These are phyloP conservation scores for Anastatus disparis DNA, from an alignment of 1,140 invertebrate genomes.

Conservation along the genomic window DNA sequence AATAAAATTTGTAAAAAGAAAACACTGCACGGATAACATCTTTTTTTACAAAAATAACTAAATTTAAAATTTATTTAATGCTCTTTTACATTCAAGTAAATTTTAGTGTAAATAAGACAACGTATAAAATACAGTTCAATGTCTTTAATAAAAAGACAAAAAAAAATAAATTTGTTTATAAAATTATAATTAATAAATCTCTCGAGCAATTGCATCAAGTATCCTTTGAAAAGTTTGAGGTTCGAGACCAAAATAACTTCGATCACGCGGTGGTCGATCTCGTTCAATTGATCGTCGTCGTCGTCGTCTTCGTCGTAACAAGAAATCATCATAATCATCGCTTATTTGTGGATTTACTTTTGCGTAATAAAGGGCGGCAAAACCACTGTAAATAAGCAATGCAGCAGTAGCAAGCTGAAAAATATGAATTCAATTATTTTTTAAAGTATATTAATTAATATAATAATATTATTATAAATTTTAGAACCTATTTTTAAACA, in stretches of 20 bases:
- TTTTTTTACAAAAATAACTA: too few species aligned
- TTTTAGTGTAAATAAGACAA: too few species aligned
- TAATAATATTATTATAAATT: too few species aligned
- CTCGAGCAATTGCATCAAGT: constrained; percentile 57
- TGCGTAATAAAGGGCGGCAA: constrained; percentile 86
- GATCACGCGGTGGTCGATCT: constrained; percentile 13
- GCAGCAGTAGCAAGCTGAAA: constrained; percentile 80
- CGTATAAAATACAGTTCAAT: too few species aligned
- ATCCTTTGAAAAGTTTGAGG: constrained; percentile 61
- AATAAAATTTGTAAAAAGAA: too few species aligned
- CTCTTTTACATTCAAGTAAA: too few species aligned
- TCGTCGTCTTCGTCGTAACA: constrained; percentile 50
- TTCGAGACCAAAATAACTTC: constrained; percentile 52
- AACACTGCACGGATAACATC: too few species aligned
- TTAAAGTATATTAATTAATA: too few species aligned
- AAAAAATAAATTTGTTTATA: neutral
- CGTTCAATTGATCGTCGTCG: constrained; percentile 42
- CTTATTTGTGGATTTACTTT: constrained; percentile 82
- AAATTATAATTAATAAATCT: constrained; percentile 38
- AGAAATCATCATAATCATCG: constrained; percentile 75
- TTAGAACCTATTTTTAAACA: too few species aligned
- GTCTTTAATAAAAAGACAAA: too few species aligned
- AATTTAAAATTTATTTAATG: too few species aligned
- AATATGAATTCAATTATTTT: too few species aligned
- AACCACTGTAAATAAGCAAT: constrained; percentile 82